Base-by-base conservation (phyloP, 2,113 vertebrate species). In the Heterocephalus glaber region DNA sequence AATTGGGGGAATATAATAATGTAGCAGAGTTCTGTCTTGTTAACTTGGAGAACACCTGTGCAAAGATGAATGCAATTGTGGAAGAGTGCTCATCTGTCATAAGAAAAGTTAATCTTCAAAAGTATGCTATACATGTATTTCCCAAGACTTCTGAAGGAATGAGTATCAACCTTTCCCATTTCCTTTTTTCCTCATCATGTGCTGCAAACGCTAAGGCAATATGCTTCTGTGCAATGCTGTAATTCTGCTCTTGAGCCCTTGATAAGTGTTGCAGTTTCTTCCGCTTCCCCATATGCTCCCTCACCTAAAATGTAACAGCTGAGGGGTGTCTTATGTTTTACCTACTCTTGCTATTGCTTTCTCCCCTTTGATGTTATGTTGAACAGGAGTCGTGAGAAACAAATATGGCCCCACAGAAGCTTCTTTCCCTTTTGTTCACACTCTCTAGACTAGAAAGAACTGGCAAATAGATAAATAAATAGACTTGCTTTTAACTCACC, bases 261-360 rank as follows among this genome's bases (percentile, higher is more conserved):
- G 65, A 28, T 86, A 20, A 84, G 80, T 33, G 41, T 35, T 87
- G 2, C 86, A 83, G 76, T 30, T 77, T 54, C 85, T 77, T 92
- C 74, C 66, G 47, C 35, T 72, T 81, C 66, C 65, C 74, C 33
- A 4, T 30, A 58, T n/a, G 12, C 24, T 58, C 97, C 94, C 70
- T 97, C 70, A 70, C 72, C 13, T 90, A 68, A 92, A 52, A 44
- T 93, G 3, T 83, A 87, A 93, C 61, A 86, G 72, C 89, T 44
- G 61, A 52, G 35, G 38, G 89, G 65, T 89, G 89, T 80, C 74
- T 96, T 97, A 35, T 93, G 26, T 92, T 96, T 91, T 86, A 82
- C 93, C 97, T 97, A 83, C 96, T 96, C 81, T 70, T 95, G 24
- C 70, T 96, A 61, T 65, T 97, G 95, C 96, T 88, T 92, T 65